These are phyloP conservation scores for Aphrocallistes beatrix DNA, from an alignment of 37 sponge, comb jelly and placozoan species.

Conservation along the genomic window DNA sequence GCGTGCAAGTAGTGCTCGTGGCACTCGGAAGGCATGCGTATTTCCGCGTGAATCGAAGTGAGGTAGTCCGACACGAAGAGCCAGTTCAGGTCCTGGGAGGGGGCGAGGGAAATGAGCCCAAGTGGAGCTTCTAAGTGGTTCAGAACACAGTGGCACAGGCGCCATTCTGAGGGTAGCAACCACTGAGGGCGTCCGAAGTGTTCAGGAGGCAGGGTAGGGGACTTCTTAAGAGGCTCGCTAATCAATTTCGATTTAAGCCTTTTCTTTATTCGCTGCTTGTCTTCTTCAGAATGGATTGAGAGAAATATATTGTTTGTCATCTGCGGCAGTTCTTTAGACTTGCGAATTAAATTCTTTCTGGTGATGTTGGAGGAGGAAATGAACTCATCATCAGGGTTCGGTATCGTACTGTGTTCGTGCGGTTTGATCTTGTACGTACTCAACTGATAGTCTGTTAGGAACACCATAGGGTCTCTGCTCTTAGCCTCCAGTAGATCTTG, in stretches of 20 bases:
- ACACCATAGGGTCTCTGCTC: background rate
- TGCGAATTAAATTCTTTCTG: background rate
- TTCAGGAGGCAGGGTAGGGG: background rate
- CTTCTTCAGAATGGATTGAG: background rate
- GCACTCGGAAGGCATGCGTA: background rate
- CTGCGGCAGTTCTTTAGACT: background rate
- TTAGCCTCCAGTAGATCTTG: background rate
- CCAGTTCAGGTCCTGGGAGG: conserved; percentile 9
- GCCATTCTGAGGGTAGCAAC: background rate
- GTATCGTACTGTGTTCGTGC: background rate
- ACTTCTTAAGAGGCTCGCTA: conserved; percentile 8
- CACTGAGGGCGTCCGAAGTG: background rate
- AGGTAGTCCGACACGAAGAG: background rate
- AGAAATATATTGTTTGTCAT: background rate
- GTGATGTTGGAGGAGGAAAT: background rate
- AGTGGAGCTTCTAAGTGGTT: conserved; percentile 13
- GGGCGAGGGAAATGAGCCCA: background rate
- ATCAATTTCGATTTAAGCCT: background rate
- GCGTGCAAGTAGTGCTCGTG: conserved; percentile 9
- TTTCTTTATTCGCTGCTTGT: background rate
- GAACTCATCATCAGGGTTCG: background rate
- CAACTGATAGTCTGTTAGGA: background rate
- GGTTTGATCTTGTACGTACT: background rate
- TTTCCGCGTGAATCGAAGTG: background rate
- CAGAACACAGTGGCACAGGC: background rate